Base-by-base conservation (phyloP, 2,888 invertebrate species). In the Ischnura elegans region DNA sequence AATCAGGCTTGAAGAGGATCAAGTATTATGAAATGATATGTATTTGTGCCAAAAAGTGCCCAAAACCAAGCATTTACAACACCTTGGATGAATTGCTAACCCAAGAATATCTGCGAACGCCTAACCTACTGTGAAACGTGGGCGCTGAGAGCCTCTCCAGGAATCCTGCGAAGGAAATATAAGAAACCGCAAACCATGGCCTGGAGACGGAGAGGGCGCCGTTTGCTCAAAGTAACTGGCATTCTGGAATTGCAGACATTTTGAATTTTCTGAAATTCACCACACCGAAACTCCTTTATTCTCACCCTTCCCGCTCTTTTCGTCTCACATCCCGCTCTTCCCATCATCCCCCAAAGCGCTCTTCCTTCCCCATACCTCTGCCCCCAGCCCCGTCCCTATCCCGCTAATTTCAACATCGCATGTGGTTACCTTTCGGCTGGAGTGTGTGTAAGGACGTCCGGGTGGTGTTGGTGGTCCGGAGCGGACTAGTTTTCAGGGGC, bases 401-500 rank as follows among this genome's bases (percentile, higher is more conserved):
- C 45, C 85, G 42, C 85, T 85, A 86, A 45, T 45, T 86, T 86
- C 86, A 86, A 86, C 86, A 86, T 45, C 19, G 86, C 86, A 45
- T 86, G 86, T 46, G 86, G 86, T 45, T 86, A 86, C 86, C 45
- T 86, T 86, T 86, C 46, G n/a, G 86, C 46, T 86, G 4, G 46
- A 86, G 46, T 86, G 36, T 36, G 76, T 8, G 16, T 8, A 76
- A 76, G 76, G 36, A 36, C 16, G 36, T 76, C 76, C 3, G 29
- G 3, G 76, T 16, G 2, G 36, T 2, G 36, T 29, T 10, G 29
- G 29, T n/a, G 29, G 29, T 3, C 47, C 13, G n/a, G 0, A 5
- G 66, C 76, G 36, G 16, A 36, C 6, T 2, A 36, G 36, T 76
- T 36, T 76, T 21, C 36, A 25, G 61, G 36, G 5, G 13, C 21